phyloP scores from a whole-genome alignment of 1,140 invertebrate species.

The Babylonia areolata region DNA sequence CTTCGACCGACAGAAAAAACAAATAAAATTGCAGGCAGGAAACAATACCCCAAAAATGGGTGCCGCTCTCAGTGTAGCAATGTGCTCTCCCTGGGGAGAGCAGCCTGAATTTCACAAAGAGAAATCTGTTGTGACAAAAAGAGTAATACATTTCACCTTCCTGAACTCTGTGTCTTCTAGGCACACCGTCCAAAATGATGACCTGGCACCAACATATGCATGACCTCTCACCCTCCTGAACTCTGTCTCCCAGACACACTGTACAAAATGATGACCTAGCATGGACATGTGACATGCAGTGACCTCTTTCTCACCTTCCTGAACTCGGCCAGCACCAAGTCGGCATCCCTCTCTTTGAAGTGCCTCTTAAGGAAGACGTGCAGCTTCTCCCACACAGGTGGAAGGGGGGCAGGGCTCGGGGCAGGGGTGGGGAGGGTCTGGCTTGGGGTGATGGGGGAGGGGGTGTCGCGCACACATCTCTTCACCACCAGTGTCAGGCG shows the following conservation, averaged over 20 bases:
- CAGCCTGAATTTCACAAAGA: too few relatives aligned
- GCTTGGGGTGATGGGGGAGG: slow-evolving; percentile 41
- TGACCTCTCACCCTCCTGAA: too few relatives aligned
- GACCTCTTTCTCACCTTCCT: slow-evolving; percentile 61
- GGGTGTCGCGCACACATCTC: slow-evolving; percentile 49
- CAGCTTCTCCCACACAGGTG: slow-evolving; percentile 69
- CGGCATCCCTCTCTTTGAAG: slow-evolving; percentile 70
- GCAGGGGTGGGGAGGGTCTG: slow-evolving; percentile 27
- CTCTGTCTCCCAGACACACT: too few relatives aligned
- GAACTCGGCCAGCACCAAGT: slow-evolving; percentile 72
- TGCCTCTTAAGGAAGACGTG: slow-evolving; percentile 68
- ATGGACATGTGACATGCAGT: not conserved
- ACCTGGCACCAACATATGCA: too few relatives aligned
- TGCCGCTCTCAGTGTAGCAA: too few relatives aligned
- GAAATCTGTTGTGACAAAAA: too few relatives aligned
- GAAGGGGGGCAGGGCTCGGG: slow-evolving; percentile 25
- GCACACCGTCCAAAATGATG: too few relatives aligned
- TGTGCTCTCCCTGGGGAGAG: too few relatives aligned
- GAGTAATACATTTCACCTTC: not conserved
- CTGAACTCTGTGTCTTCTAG: not conserved
- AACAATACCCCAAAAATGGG: too few relatives aligned
- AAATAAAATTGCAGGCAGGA: too few relatives aligned
- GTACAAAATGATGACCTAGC: too few relatives aligned
- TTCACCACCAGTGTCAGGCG: slow-evolving; percentile 70
- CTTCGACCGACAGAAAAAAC: too few relatives aligned